phyloP scores from a whole-genome alignment of 2,797 vertebrate species.

The Cichlasoma orientale region DNA sequence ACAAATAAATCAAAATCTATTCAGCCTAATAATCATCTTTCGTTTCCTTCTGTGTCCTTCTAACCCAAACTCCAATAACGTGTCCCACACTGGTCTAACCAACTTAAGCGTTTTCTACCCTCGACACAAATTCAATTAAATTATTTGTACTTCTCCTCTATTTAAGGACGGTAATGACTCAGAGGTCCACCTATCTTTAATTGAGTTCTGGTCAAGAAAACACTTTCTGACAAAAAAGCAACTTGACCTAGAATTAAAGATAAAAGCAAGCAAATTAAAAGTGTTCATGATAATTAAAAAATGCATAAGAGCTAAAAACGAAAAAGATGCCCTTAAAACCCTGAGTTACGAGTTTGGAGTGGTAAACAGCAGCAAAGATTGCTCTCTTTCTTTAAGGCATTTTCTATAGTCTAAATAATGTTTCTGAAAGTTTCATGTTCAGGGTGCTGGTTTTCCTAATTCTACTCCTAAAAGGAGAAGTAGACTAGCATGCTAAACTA shows the following conservation, averaged over 20 bases:
- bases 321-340: slow-evolving; percentile 19
- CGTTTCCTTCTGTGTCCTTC: background rate
- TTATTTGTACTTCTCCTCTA: slow-evolving; percentile 18
- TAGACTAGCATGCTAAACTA: background rate
- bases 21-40: background rate
- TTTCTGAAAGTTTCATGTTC: background rate
- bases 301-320: background rate
- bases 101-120: background rate
- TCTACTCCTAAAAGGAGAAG: background rate
- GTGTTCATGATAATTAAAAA: slow-evolving; percentile 32
- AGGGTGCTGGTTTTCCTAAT: background rate
- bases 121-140: slow-evolving; percentile 13
- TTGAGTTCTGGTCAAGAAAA: slow-evolving; percentile 10
- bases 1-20: background rate
- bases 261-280: slow-evolving; percentile 32
- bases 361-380: background rate
- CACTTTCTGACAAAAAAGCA: background rate
- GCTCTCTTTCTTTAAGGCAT: background rate
- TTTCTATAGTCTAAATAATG: background rate
- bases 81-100: background rate
- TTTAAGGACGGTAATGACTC: slow-evolving; percentile 32
- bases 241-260: slow-evolving; percentile 10
- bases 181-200: background rate
- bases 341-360: background rate
- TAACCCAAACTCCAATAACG: background rate